Conservation (phyloP, 1,140 invertebrate genomes). For the Myzus persicae region DNA sequence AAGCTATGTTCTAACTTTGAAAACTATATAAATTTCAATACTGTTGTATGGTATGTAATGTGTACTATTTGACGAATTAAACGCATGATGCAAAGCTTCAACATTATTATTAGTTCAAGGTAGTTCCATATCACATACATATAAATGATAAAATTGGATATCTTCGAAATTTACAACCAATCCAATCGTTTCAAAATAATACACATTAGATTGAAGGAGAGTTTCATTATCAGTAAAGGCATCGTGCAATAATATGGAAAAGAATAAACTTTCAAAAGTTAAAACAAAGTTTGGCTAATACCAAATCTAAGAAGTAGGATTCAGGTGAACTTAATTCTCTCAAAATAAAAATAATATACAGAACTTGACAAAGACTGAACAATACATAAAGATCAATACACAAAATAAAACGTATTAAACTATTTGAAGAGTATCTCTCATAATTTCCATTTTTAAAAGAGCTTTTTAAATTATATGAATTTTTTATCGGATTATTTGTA, state of each 20-base stretch:
- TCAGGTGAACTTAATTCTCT: background rate
- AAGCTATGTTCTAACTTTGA: background rate
- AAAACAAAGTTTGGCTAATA: background rate
- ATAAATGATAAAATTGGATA: background rate
- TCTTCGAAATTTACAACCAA: background rate
- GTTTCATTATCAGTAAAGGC: background rate
- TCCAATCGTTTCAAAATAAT: background rate
- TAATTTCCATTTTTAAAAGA: no score
- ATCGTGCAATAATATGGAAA: background rate
- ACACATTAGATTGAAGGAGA: background rate
- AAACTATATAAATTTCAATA: no score
- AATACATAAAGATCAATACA: no score
- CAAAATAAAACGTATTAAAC: no score
- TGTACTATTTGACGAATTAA: background rate
- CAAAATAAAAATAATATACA: background rate
- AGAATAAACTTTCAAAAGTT: background rate
- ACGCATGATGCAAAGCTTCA: background rate
- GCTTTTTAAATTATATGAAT: no score
- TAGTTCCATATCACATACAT: background rate
- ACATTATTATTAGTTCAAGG: background rate
- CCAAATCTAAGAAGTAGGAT: background rate
- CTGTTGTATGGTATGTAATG: no score
- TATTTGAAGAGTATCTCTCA: no score
- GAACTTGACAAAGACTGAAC: background rate
- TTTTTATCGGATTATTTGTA: background rate